Conservation (phyloP, 1,140 invertebrate genomes). For the Saccostrea cuccullata region DNA sequence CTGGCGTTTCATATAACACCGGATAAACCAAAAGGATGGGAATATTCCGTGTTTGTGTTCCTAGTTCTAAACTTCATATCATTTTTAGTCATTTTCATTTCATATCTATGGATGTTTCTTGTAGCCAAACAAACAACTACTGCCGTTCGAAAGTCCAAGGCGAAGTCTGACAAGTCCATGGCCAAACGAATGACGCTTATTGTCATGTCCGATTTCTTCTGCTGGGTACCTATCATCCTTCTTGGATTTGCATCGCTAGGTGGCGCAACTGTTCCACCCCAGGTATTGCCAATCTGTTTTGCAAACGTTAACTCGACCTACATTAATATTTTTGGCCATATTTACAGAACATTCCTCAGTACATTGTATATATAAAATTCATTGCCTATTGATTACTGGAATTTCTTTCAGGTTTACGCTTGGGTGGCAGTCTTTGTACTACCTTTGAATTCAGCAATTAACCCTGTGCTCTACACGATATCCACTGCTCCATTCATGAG, state of each 20-base stretch:
- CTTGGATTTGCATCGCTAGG: conserved; percentile 80
- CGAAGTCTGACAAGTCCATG: conserved; percentile 80
- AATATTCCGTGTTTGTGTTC: conserved; percentile 83
- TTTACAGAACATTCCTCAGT: too few relatives aligned
- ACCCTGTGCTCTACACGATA: conserved; percentile 89
- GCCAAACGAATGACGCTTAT: conserved; percentile 81
- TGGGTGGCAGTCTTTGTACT: conserved; percentile 89
- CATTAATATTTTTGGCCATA: too few relatives aligned
- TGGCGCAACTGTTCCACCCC: conserved; percentile 78
- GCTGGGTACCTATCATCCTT: conserved; percentile 82
- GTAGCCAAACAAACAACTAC: conserved; percentile 80
- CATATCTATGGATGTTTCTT: conserved; percentile 82
- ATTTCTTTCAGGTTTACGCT: conserved; percentile 77
- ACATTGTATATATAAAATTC: too few relatives aligned
- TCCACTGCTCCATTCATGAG: conserved; percentile 79
- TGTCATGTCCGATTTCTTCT: conserved; percentile 82
- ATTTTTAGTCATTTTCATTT: conserved; percentile 80
- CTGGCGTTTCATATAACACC: conserved; percentile 82
- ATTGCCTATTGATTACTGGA: neutral
- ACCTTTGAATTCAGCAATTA: conserved; percentile 88
- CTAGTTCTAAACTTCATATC: conserved; percentile 81
- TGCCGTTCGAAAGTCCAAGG: conserved; percentile 76
- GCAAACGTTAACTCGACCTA: neutral
- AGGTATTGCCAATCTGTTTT: conserved; percentile 71
- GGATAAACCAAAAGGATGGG: conserved; percentile 82